phyloP scores from a whole-genome alignment of 2,888 invertebrate genomes.

The Idaea dimidiata region DNA sequence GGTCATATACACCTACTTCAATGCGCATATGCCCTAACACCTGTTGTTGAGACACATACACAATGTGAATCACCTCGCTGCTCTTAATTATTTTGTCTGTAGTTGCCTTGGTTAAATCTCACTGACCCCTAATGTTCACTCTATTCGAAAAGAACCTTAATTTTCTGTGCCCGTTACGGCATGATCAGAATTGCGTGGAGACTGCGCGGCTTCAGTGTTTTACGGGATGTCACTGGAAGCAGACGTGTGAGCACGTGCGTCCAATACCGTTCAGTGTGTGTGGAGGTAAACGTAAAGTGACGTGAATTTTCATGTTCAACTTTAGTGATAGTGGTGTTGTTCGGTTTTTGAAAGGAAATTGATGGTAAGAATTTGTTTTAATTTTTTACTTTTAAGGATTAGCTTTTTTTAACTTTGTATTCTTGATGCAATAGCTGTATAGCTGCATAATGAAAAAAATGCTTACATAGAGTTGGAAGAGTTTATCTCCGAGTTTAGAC shows the following conservation, averaged over 20 bases:
- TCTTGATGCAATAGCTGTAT: no score
- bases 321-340: not conserved
- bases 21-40: no score
- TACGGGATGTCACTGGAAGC: constrained; percentile 42
- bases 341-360: not conserved
- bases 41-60: no score
- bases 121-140: constrained; percentile 4
- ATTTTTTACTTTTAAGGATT: not conserved
- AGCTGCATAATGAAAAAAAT: no score
- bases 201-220: constrained; percentile 71
- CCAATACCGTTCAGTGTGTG: constrained; percentile 3
- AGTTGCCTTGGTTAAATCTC: no score
- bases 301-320: constrained; percentile 1
- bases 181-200: constrained; percentile 50
- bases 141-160: not conserved
- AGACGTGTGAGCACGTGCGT: constrained; percentile 28
- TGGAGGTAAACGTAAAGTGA: not conserved
- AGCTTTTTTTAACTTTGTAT: no score
- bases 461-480: no score
- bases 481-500: no score
- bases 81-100: no score
- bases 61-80: no score
- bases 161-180: constrained; percentile 31
- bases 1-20: no score
- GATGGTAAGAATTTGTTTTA: not conserved